These are phyloP conservation scores for Gastrophryne carolinensis DNA, from an alignment of 2,797 vertebrate genomes.

Conservation along the genomic window DNA sequence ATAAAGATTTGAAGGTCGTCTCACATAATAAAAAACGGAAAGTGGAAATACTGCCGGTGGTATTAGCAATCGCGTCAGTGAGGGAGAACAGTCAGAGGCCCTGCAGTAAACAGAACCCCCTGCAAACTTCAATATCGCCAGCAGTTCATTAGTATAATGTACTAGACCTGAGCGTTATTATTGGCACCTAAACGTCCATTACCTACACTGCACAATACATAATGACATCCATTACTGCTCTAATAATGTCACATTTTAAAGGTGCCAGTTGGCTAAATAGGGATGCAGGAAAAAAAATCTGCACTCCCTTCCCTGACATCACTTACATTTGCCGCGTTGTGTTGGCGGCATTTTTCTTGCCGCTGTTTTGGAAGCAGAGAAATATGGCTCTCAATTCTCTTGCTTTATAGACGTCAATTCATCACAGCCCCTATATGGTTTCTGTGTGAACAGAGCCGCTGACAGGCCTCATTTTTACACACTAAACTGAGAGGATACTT, in stretches of 20 bases:
- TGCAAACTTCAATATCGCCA: slow-evolving; percentile 42
- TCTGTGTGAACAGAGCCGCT: not conserved
- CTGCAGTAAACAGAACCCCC: slow-evolving; percentile 47
- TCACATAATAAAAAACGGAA: slow-evolving; percentile 33
- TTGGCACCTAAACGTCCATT: slow-evolving; percentile 34
- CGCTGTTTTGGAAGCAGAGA: slow-evolving; percentile 6
- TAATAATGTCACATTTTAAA: slow-evolving; percentile 24
- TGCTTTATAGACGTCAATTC: slow-evolving; percentile 31
- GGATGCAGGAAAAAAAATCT: not conserved
- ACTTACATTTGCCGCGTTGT: not conserved
- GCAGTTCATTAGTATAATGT: slow-evolving; percentile 53
- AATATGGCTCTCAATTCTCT: slow-evolving; percentile 30
- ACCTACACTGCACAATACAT: slow-evolving; percentile 39
- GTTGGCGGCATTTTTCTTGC: slow-evolving; percentile 18
- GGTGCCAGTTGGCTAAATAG: not conserved
- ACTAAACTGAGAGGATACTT: slow-evolving; percentile 33
- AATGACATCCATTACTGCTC: slow-evolving; percentile 38
- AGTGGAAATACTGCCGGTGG: slow-evolving; percentile 16
- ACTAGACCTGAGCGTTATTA: slow-evolving; percentile 26
- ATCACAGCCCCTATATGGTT: slow-evolving; percentile 32
- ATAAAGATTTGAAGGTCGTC: slow-evolving; percentile 47
- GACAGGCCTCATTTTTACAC: slow-evolving; percentile 33
- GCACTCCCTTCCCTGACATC: not conserved
- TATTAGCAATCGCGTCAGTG: slow-evolving; percentile 35
- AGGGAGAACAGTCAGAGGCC: slow-evolving; percentile 30